Conservation (phyloP, 2,113 vertebrate genomes). For the Hypanus sabinus region DNA sequence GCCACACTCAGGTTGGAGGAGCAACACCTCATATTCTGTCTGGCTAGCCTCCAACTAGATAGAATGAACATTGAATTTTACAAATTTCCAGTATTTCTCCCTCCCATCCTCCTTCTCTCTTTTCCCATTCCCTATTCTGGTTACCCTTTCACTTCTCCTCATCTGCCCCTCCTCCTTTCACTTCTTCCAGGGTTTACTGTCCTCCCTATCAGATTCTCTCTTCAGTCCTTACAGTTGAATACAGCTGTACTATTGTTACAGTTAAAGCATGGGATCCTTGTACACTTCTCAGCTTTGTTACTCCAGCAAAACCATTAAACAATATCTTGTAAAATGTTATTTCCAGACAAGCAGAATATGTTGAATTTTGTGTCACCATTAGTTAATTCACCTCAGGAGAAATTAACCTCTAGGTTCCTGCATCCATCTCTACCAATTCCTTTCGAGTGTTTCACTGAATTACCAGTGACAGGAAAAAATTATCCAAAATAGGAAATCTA, state of each 20-base stretch:
- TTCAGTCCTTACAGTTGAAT: not conserved
- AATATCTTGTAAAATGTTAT: constrained; percentile 42
- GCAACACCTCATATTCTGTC: too few species aligned
- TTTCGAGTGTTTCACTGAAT: not conserved
- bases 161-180: too few species aligned
- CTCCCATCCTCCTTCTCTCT: too few species aligned
- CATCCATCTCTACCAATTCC: not conserved
- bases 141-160: too few species aligned
- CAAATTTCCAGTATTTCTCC: too few species aligned
- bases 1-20: too few species aligned
- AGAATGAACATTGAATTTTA: too few species aligned
- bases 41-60: too few species aligned
- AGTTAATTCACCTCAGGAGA: not conserved
- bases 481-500: not conserved
- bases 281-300: not conserved
- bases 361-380: not conserved
- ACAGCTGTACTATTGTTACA: constrained; percentile 40
- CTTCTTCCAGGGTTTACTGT: too few species aligned
- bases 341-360: constrained; percentile 42
- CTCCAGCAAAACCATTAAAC: constrained; percentile 44
- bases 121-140: too few species aligned
- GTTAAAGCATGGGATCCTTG: constrained; percentile 34
- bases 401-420: not conserved
- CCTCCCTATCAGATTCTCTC: too few species aligned
- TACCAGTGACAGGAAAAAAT: not conserved